Evolutionary conservation across 2,888 invertebrate species (phyloP), one percentile per base, ranked within the genome.

Genomic region (Labia minor): DNA sequence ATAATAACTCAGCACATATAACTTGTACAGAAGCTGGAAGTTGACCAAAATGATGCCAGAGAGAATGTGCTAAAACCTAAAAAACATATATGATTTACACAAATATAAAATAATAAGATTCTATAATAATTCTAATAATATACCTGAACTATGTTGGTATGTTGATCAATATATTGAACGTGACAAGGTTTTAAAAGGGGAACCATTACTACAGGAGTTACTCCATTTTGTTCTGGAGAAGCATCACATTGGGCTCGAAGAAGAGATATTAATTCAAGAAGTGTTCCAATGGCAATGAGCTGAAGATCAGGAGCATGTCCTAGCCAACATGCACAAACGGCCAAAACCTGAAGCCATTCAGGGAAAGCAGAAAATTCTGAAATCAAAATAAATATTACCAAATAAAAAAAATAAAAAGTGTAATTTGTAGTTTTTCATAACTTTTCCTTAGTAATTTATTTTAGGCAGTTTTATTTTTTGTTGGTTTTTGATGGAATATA

Each of bases 41-140:
- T 66, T 80, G 79, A 1, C 83, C 86, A 37, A 91, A 76, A 73
- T 87, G 84, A 71, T 84, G 81, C 91, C 91, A 91, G 66, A 91
- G 76, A 67, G 86, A 85, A 70, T 84, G 81, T 21, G 86, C 85
- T 72, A 89, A 80, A 66, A 83, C 79, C 84, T 86, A 72, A 61
- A 76, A 76, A n/a, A 64, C 19, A 68, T 61, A 14, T 69, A 66
- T 67, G 63, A 70, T 68, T 69, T 65, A 69, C 65, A 65, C 67
- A 64, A 37, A 26, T 26, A 26, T 6, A 6, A 26, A 26, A 26
- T 26, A 26, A 26, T 26, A 6, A 26, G n/a, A 26, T 26, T 26
- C 8, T 26, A 19, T 16, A 11, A 37, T 64, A 4, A 64, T 37
- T 64, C 10, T 21, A 11, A 21, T 20, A 8, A 63, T 16, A 73